Evolutionary conservation across 2,888 invertebrate genomes (phyloP), one percentile per base, ranked within the genome.

Genomic region (Erpobdella octoculata): DNA sequence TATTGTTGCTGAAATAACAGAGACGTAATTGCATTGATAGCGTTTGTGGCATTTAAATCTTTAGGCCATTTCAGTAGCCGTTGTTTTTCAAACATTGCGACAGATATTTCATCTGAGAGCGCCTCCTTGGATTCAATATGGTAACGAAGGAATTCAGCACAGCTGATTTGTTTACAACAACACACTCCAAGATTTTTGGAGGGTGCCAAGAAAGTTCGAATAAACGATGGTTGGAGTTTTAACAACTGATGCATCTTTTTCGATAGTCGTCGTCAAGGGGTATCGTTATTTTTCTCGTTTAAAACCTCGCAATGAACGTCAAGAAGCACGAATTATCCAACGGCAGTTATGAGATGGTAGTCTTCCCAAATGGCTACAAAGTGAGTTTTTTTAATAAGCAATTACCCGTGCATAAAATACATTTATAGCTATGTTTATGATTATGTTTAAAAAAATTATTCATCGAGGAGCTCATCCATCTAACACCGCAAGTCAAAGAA

Each of bases 321-420:
- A 53, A 28, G 53, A 53, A 53, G 53, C 28, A 53, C 18, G 62
- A 62, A 62, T 62, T 62, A n/a, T 33, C 35, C 12, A 28, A 28
- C 33, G 62, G 62, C 21, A 35, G 35, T 8, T 31, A 33, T 62
- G 62, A 62, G 31, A 62, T 62, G 62, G 62, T 62, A 6, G 31
- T 62, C n/a, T 62, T 62, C 33, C 33, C 33, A n/a, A 28, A n/a
- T 33, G 62, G 62, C n/a, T 62, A 62, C 35, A 62, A 62, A 62
- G 62, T 62, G 53, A 53, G 53, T 53, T 53, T 5, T 53, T 15
- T 25, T 21, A 53, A 46, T 46, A 1, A 6, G 15, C 15, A 4
- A 53, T 12, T 53, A 9, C 21, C 46, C 21, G 28, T 53, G 28
- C 8, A 1, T 18, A 53, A 28, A n/a, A n/a, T n/a, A n/a, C n/a